Base-by-base conservation (phyloP, 2,113 vertebrate genomes). In the Nettapus auritus region DNA sequence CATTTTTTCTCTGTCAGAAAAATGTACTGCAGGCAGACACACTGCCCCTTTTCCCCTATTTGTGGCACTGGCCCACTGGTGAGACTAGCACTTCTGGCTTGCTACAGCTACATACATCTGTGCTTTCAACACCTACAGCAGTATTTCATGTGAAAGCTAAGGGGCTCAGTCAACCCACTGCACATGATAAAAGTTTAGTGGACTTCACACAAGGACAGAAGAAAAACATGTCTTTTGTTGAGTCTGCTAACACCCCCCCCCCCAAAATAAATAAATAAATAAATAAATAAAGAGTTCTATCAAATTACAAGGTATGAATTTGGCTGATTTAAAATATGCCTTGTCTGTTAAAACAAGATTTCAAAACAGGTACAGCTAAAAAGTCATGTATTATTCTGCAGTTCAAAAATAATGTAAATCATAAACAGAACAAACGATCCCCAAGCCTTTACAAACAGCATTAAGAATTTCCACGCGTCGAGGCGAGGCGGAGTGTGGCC, bases 151-250 rank as follows among this genome's bases (percentile, higher is more conserved):
- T 1, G 26, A 9, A 8, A 42, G 60, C 26, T 1, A 2, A 2
- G 29, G 3, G 16, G 34, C 17, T 1, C 3, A 19, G 40, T 3
- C 74, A 8, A 4, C 26, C 12, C 6, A 1, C 0, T 4, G 33
- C 0, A 0, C 3, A n/a, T n/a, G n/a, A 5, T 7, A 22, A 16
- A 15, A 1, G 6, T 18, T 59, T 18, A 31, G 33, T 11, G 60
- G 29, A 12, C 26, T 20, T 76, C 33, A 6, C n/a, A 28, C 5
- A 31, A 25, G 31, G 12, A 13, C 5, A 33, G 28, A 8, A 28
- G 34, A 2, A 57, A 73, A 53, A 56, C 1, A 52, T 0, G 25
- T 21, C 40, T 48, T 22, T 9, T 3, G 26, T 13, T 1, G 12
- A 56, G 8, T 5, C 14, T 34, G 12, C 6, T 28, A 38, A 71